Evolutionary conservation across 2,113 vertebrate species (phyloP), one percentile per base, ranked within the genome.

Genomic region (Corydoras maculifer): DNA sequence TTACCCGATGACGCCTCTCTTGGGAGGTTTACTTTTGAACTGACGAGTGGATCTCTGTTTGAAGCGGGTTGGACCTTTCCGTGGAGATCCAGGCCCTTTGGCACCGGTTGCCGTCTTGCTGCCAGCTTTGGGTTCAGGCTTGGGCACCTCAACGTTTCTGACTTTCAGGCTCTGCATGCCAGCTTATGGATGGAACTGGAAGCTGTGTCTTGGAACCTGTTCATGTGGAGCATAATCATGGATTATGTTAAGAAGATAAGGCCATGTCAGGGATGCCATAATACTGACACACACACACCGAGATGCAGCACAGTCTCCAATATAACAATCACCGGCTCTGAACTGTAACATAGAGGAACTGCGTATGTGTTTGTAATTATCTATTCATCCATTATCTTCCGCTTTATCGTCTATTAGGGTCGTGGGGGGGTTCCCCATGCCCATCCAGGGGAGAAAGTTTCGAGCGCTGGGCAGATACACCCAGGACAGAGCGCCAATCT

Each of bases 1-100:
- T 86, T 84, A 94, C 94, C 93, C 93, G 65, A 94, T 92, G 74
- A 93, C 76, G 1, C 93, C 94, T 81, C 91, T 93, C 77, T 94
- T 94, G 8, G 91, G 93, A 2, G 91, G 93, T 71, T 93, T 95
- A 91, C 93, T 95, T 83, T 94, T 95, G 82, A 94, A 95, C 81
- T 93, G 92, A 10, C 93, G 86, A 8, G 85, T 92, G 79, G 88
- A 92, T 73, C 92, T 86, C 79, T 94, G 93, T 75, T 94, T 94
- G 84, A 94, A 94, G 63, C 90, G 93, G 15, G 91, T 86, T 1
- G 89, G 88, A 10, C 90, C 89, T 78, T 93, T 94, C 30, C 85
- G 82, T 54, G 93, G 90, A 10, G 90, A 91, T 68, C 86, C 88
- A 0, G 93, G 92, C 9, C 83, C 91, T 0, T 58, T 84, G 75